These are phyloP conservation scores for Mobula hypostoma DNA, from an alignment of 2,113 vertebrate species.

Conservation along the genomic window DNA sequence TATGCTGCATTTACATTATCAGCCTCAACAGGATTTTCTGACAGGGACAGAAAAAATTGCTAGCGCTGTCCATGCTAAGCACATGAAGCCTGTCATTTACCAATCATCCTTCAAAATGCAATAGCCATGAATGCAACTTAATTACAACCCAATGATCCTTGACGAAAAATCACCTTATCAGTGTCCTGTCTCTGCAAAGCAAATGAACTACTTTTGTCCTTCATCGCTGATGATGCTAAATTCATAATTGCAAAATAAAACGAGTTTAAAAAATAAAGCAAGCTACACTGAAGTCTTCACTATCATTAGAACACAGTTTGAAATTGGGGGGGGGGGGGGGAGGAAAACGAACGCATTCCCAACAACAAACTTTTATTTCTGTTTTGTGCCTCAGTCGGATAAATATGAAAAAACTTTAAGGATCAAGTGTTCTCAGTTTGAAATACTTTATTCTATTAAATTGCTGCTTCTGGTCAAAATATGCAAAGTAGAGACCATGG, in stretches of 20 bases:
- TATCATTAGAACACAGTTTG: slow-evolving; percentile 6
- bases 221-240: slow-evolving; percentile 60
- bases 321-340: background rate
- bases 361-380: slow-evolving; percentile 22
- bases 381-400: background rate
- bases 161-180: slow-evolving; percentile 73
- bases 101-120: slow-evolving; percentile 78
- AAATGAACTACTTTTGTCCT: slow-evolving; percentile 66
- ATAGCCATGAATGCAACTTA: slow-evolving; percentile 78
- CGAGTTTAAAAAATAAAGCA: slow-evolving; percentile 32
- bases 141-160: slow-evolving; percentile 78
- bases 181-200: slow-evolving; percentile 67
- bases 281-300: slow-evolving; percentile 9
- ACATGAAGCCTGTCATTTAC: slow-evolving; percentile 77
- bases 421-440: slow-evolving; percentile 6
- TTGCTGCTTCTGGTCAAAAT: slow-evolving; percentile 28
- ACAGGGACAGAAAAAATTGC: slow-evolving; percentile 60
- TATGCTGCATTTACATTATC: slow-evolving; percentile 90
- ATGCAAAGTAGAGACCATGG: slow-evolving; percentile 24
- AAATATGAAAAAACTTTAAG: slow-evolving; percentile 7
- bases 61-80: slow-evolving; percentile 68
- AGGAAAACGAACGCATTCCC: background rate
- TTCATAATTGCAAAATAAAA: slow-evolving; percentile 60
- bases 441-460: slow-evolving; percentile 30
- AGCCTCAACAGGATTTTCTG: slow-evolving; percentile 81